phyloP scores from a whole-genome alignment of 2,888 invertebrate genomes.

The Phengaris arion region DNA sequence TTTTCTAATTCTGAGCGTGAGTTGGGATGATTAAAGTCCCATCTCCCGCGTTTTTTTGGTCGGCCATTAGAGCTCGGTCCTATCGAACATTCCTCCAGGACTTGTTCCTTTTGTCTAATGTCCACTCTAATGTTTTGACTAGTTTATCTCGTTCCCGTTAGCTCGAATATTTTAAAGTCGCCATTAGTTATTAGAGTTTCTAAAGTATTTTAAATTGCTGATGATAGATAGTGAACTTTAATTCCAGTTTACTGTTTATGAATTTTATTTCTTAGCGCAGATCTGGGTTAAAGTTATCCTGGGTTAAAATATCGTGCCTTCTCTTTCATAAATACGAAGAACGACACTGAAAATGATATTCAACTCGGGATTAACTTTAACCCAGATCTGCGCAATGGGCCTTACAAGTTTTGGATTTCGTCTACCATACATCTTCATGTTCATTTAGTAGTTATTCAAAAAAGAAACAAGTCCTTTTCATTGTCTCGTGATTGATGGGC shows the following conservation, averaged over 20 bases:
- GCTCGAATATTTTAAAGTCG: conserved; percentile 8
- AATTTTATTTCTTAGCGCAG: no score
- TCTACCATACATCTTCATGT: background rate
- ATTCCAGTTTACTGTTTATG: no score
- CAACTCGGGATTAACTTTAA: no score
- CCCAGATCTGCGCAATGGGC: no score
- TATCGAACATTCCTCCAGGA: conserved; percentile 40
- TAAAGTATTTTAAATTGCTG: conserved; percentile 5
- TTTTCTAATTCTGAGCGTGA: conserved; percentile 25
- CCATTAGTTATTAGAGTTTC: background rate
- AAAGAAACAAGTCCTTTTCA: conserved; percentile 38
- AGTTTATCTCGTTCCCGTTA: conserved; percentile 14
- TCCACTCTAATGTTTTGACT: conserved; percentile 21
- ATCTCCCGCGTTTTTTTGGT: conserved; percentile 18
- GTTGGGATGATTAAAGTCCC: conserved; percentile 16
- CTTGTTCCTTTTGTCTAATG: conserved; percentile 39
- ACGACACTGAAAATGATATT: no score
- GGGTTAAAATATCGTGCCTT: no score
- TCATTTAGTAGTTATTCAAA: conserved; percentile 9
- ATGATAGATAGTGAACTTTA: background rate
- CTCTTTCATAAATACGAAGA: no score
- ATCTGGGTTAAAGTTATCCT: no score
- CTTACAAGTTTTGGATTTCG: no score
- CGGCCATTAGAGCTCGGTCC: conserved; percentile 31
- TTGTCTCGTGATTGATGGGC: conserved; percentile 69